Conservation (phyloP, 2,888 invertebrate species). For the Drosophila anomalata region DNA sequence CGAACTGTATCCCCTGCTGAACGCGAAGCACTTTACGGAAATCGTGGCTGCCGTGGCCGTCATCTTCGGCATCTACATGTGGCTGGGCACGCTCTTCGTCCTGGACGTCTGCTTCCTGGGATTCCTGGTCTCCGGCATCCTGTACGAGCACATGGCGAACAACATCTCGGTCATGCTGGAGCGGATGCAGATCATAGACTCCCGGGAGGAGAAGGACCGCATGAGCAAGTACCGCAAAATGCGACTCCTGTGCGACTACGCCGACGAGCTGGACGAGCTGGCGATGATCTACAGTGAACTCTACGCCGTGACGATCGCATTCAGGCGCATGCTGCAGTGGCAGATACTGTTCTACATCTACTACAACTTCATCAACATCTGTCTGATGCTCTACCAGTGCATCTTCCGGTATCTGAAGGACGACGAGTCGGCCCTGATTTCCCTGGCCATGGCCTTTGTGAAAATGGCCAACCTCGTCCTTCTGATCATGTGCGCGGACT, state of each 20-base stretch:
- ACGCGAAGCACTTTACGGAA: constrained; percentile 5
- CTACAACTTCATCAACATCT: constrained; percentile 70
- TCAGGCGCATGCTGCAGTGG: constrained; percentile 71
- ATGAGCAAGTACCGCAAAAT: constrained; percentile 65
- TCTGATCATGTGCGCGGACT: constrained; percentile 72
- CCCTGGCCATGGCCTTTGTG: constrained; percentile 53
- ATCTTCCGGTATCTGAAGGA: constrained; percentile 58
- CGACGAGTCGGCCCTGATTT: constrained; percentile 39
- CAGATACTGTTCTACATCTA: constrained; percentile 78
- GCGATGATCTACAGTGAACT: constrained; percentile 66
- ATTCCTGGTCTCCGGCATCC: constrained; percentile 64
- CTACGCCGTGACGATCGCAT: constrained; percentile 61
- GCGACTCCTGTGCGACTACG: constrained; percentile 67
- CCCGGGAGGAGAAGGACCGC: constrained; percentile 12
- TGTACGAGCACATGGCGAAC: constrained; percentile 67
- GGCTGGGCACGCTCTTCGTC: constrained; percentile 71
- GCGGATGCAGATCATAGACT: constrained; percentile 61
- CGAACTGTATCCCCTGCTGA: constrained; percentile 61
- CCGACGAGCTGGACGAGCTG: constrained; percentile 72
- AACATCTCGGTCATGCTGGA: constrained; percentile 59
- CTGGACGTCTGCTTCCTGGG: constrained; percentile 75
- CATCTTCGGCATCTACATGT: constrained; percentile 62
- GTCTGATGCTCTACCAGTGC: constrained; percentile 69
- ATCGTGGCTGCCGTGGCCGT: constrained; percentile 2
- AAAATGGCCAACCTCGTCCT: constrained; percentile 67